phyloP scores from a whole-genome alignment of 2,797 vertebrate species.

The Botia kubotai region DNA sequence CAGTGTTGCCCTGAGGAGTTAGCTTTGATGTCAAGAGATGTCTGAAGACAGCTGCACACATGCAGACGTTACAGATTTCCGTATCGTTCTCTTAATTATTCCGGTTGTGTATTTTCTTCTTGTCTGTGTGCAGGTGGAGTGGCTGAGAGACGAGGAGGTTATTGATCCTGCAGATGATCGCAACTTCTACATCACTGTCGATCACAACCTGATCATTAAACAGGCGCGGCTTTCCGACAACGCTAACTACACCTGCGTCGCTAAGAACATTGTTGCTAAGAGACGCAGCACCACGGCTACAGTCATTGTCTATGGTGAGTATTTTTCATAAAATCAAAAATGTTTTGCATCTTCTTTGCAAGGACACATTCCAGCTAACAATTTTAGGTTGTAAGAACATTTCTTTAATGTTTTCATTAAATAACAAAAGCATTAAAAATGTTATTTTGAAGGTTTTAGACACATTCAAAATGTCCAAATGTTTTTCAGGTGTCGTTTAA shows the following conservation, averaged over 20 bases:
- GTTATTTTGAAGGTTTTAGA: no score
- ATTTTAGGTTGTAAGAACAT: no score
- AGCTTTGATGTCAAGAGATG: slow-evolving; percentile 14
- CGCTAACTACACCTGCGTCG: slow-evolving; percentile 94
- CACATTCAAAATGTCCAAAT: no score
- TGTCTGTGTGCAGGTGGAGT: slow-evolving; percentile 84
- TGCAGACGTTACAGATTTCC: neutral
- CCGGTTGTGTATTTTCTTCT: neutral
- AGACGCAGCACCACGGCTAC: slow-evolving; percentile 91
- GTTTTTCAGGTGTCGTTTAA: no score
- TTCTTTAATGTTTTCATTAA: no score
- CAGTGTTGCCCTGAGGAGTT: slow-evolving; percentile 29
- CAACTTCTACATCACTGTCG: slow-evolving; percentile 97
- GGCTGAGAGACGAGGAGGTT: slow-evolving; percentile 93
- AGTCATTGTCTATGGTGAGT: slow-evolving; percentile 92
- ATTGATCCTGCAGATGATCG: slow-evolving; percentile 93
- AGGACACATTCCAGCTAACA: no score
- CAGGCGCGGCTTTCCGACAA: slow-evolving; percentile 95
- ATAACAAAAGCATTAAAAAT: no score
- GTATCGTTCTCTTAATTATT: no score
- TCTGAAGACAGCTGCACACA: no score
- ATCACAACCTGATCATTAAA: slow-evolving; percentile 97
- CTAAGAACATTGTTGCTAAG: slow-evolving; percentile 95
- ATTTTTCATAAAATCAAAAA: no score
- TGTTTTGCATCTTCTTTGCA: no score